Evolutionary conservation across 2,888 invertebrate genomes (phyloP).

Genomic region (Megalurothrips usitatus): DNA sequence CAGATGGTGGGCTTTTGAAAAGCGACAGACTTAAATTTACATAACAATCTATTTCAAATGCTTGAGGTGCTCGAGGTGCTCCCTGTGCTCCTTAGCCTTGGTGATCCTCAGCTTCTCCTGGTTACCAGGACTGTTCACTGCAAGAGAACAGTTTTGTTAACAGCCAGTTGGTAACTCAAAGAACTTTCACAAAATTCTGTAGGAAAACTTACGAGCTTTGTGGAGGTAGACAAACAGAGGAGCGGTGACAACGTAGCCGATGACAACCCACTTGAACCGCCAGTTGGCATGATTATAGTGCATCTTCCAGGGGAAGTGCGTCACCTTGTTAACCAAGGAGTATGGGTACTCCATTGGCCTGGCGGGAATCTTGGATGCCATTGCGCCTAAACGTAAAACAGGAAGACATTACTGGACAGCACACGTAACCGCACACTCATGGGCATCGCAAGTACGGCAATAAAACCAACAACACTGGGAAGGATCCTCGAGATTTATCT

Average conservation of each 20-base stretch:
- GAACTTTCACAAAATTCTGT: not conserved
- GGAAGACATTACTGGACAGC: not conserved
- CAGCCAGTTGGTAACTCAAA: not conserved
- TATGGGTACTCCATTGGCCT: slow-evolving; percentile 17
- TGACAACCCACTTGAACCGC: not conserved
- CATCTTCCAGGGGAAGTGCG: not conserved
- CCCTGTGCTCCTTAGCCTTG: not conserved
- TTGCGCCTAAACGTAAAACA: not conserved
- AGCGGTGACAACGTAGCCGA: not conserved
- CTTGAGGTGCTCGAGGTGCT: not conserved
- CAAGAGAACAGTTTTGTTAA: not conserved
- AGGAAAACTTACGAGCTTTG: not conserved
- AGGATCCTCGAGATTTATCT: too few species aligned
- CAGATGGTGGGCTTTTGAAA: not conserved
- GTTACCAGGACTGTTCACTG: slow-evolving; percentile 4
- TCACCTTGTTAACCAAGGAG: not conserved
- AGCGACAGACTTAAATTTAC: not conserved
- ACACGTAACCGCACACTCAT: too few species aligned
- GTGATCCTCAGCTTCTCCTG: not conserved
- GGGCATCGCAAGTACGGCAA: too few species aligned
- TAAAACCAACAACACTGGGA: too few species aligned
- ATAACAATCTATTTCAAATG: not conserved
- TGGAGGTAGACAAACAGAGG: not conserved
- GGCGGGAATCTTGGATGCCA: not conserved
- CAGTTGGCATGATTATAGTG: not conserved